Base-by-base conservation (phyloP, 2,888 invertebrate genomes). In the Idaea aversata region DNA sequence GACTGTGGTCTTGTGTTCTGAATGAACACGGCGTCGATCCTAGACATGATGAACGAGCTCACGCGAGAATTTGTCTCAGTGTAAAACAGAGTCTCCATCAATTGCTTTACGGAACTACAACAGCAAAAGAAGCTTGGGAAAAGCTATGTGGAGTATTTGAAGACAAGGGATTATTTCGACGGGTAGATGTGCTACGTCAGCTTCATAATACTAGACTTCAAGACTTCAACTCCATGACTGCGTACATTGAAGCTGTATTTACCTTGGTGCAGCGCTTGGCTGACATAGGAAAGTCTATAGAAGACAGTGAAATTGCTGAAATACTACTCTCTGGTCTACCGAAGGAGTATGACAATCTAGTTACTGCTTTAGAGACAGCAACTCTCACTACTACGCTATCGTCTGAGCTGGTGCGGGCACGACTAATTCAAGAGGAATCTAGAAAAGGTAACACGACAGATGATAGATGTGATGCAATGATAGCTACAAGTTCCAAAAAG, bases 311-410 rank as follows among this genome's bases (percentile, higher is more conserved):
- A 16, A 59, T 63, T 34, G 66, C 66, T 0, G 64, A 66, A 15
- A 61, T 66, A 6, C 16, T 66, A 5, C n/a, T 66, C 15, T 59
- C 59, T 34, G 66, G 66, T 1, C 25, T 66, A 16, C 63, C 66
- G 7, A 7, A 38, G 3, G 63, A 66, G 13, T 66, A 59, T 35
- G 66, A 66, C n/a, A n/a, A n/a, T n/a, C n/a, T n/a, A n/a, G n/a
- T n/a, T n/a, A n/a, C n/a, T n/a, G n/a, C n/a, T n/a, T 36, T 36
- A 6, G 36, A 36, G 36, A 36, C 36, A 5, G 36, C 36, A 36
- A 5, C 36, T 5, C 36, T 36, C 6, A 5, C 36, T 6, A 6
- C 4, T 6, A 36, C 4, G 36, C 6, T 36, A 36, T 5, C 5
- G 4, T 5, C 5, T 36, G 36, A 36, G 6, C 36, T 36, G 6